Conservation (phyloP, 2,113 vertebrate genomes). For the Dipodomys spectabilis region DNA sequence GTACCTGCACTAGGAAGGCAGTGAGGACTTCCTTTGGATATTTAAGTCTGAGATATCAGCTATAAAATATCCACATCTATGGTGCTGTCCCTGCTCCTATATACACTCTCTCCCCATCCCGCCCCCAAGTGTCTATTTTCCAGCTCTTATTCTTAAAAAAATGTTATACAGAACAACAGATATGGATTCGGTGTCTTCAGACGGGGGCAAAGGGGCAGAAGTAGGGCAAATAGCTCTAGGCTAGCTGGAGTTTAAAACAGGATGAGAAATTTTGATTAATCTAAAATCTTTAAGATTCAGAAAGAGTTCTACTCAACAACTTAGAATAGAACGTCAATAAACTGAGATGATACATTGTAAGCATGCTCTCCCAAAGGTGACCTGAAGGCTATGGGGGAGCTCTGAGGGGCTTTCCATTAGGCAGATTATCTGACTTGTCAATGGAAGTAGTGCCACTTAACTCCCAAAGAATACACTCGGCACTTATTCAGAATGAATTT, state of each 20-base stretch:
- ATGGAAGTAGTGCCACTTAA: constrained; percentile 40
- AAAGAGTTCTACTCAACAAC: background rate
- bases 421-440: background rate
- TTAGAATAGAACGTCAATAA: background rate
- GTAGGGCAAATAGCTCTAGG: background rate
- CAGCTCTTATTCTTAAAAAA: constrained; percentile 19
- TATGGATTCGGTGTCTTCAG: background rate
- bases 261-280: constrained; percentile 24
- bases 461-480: background rate
- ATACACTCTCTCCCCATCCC: background rate
- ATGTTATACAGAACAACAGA: background rate
- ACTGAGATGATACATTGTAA: background rate
- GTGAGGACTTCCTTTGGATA: constrained; percentile 55
- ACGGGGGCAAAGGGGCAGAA: background rate
- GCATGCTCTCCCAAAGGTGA: fast-evolving
- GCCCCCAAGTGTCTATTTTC: background rate
- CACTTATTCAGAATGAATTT: constrained; percentile 34
- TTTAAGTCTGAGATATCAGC: constrained; percentile 43
- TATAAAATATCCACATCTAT: background rate
- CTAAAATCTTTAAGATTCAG: background rate
- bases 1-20: constrained; percentile 61
- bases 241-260: constrained; percentile 34
- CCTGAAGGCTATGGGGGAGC: background rate
- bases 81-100: background rate
- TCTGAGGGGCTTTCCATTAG: fast-evolving